phyloP scores from a whole-genome alignment of 2,113 vertebrate genomes.

The Catharus bicknelli region DNA sequence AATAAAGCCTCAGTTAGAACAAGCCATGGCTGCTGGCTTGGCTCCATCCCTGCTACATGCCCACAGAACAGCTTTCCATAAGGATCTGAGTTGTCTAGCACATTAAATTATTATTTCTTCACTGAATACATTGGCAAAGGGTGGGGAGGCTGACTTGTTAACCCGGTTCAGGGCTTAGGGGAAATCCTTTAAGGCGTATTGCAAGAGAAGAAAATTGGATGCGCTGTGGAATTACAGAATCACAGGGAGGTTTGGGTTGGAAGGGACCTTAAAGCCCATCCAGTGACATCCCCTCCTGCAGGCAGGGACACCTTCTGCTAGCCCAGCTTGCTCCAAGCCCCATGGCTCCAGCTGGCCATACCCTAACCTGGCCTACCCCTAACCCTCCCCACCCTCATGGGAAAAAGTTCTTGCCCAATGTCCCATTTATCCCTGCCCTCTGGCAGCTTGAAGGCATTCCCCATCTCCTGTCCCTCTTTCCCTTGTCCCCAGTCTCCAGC shows the following conservation, averaged over 20 bases:
- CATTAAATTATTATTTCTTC: neutral
- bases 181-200: neutral
- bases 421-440: fast-evolving
- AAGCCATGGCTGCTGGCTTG: neutral
- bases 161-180: neutral
- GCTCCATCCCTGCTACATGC: neutral
- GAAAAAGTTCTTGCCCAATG: neutral
- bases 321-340: neutral
- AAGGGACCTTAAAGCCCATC: neutral
- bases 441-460: neutral
- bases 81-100: neutral
- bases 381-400: fast-evolving
- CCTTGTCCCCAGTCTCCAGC: neutral
- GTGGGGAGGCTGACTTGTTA: neutral
- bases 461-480: fast-evolving
- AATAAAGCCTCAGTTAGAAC: fast-evolving
- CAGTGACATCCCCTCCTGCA: neutral
- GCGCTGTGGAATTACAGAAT: neutral
- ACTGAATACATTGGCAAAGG: neutral
- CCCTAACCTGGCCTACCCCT: no score
- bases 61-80: neutral
- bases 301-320: neutral
- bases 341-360: fast-evolving
- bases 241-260: neutral
- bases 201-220: neutral